These are phyloP conservation scores for Astreopora myriophthalma DNA, from an alignment of 64 coral and sea anemone species.

Conservation along the genomic window DNA sequence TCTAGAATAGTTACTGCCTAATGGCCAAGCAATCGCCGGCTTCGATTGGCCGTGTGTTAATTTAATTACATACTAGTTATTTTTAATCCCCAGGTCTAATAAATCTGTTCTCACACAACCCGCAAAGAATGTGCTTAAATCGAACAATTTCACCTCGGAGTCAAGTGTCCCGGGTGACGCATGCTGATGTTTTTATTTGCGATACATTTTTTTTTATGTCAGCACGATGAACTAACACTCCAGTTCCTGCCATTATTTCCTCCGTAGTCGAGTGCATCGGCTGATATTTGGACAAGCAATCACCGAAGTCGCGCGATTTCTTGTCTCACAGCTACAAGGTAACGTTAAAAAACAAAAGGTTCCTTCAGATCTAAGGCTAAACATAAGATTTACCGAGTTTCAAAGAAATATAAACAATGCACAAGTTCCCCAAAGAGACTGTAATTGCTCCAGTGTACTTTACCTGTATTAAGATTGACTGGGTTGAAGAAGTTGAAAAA, in stretches of 20 bases:
- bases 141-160: not conserved
- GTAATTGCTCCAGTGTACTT: too few relatives aligned
- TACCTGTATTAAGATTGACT: too few relatives aligned
- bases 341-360: not conserved
- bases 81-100: too few relatives aligned
- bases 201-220: not conserved
- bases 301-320: slow-evolving; percentile 54
- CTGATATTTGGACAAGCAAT: not conserved
- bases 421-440: not conserved
- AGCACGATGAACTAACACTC: not conserved
- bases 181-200: not conserved
- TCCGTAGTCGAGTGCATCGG: not conserved
- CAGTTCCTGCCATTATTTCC: not conserved
- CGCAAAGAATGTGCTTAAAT: not conserved
- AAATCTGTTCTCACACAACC: not conserved
- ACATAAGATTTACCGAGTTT: too few relatives aligned
- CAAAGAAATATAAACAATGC: not conserved
- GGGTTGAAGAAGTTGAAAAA: too few relatives aligned
- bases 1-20: too few relatives aligned
- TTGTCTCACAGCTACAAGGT: slow-evolving; percentile 63
- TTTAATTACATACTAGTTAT: too few relatives aligned
- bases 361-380: too few relatives aligned
- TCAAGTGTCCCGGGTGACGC: not conserved
- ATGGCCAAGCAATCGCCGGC: too few relatives aligned
- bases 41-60: too few relatives aligned